Base-by-base conservation (phyloP, 2,113 vertebrate genomes). In the Malurus elegans region DNA sequence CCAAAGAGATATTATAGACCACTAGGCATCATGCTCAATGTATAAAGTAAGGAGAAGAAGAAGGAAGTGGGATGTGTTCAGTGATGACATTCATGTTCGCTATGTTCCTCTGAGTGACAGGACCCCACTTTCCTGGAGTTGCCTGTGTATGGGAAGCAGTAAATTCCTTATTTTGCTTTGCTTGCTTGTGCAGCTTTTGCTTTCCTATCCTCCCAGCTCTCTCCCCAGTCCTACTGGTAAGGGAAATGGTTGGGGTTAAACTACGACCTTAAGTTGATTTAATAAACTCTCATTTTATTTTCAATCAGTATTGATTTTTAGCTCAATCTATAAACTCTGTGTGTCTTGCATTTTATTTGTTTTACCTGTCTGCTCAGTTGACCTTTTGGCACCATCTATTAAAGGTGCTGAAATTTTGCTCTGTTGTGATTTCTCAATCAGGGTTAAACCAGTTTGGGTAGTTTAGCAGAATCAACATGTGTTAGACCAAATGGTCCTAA, bases 391-490 rank as follows among this genome's bases (percentile, higher is more conserved):
- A 78, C 18, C 26, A 38, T 18, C 28, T 86, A 9, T 73, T 64
- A 79, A 78, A 66, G 26, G 32, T 70, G 56, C 42, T 83, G 67
- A 70, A 86, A 86, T 48, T 26, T 76, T 88, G 20, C 58, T 88
- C 32, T 25, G 29, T 47, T 80, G 14, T 62, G 18, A 20, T 57
- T 80, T 76, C 79, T 88, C 42, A 88, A 81, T 12, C 29, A 56
- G 34, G 5, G 5, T 83, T 73, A 78, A 93, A 81, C 71, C 32
- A 12, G 79, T 58, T 21, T 54, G 42, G 45, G 50, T 57, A 70
- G 50, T 81, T 69, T 9, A 79, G 62, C 12, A 83, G 62, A 79
- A 92, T 38, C 69, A 78, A 86, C 34, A 20, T 18, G 8, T 42
- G 34, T n/a, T 51, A 58, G 14, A 58, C 29, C 21, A 24, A 76